Conservation (phyloP, 2,888 invertebrate species). For the Balanococcus diminutus region DNA sequence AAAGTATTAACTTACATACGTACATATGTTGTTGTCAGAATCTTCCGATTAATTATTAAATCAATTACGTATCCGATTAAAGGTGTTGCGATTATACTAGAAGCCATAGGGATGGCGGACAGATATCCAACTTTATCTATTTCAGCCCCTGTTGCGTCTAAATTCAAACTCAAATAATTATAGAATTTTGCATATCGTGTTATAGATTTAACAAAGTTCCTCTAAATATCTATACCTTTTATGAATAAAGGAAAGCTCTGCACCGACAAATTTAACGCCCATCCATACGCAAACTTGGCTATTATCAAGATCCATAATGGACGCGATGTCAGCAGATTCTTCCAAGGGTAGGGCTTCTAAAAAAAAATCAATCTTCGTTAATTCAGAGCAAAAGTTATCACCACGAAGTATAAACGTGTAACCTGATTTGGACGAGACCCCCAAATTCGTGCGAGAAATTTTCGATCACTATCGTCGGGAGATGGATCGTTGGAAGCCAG, state of each 20-base stretch:
- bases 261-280: conserved; percentile 1
- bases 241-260: conserved; percentile 12
- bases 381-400: not conserved
- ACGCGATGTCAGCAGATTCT: conserved; percentile 6
- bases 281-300: not conserved
- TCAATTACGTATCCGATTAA: not conserved
- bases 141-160: not conserved
- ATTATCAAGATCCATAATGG: not conserved
- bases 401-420: not conserved
- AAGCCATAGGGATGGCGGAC: not conserved
- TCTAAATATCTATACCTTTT: too few relatives aligned
- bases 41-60: not conserved
- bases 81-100: not conserved
- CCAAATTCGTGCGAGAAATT: not conserved
- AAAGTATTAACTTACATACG: too few relatives aligned
- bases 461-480: not conserved
- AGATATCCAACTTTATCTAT: conserved; percentile 38
- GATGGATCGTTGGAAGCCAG: not conserved
- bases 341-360: not conserved
- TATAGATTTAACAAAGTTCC: too few relatives aligned
- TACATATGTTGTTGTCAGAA: not conserved
- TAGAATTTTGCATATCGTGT: too few relatives aligned
- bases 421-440: not conserved
- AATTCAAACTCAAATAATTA: too few relatives aligned
- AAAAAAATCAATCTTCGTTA: not conserved